These are phyloP conservation scores for Microcebus ravelobensis DNA, from an alignment of 2,113 vertebrate species.

Conservation along the genomic window DNA sequence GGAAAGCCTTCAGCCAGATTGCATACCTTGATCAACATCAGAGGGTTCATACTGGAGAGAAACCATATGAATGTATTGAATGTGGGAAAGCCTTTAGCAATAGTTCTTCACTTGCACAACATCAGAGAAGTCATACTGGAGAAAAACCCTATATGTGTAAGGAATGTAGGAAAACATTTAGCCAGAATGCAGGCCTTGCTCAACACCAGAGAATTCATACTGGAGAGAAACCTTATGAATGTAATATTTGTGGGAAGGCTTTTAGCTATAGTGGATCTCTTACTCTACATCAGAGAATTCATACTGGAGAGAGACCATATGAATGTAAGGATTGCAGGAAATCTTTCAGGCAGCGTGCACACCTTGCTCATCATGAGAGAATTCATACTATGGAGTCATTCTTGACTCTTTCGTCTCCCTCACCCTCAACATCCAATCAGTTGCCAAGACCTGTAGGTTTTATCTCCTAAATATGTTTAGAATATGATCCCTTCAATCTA, in stretches of 20 bases:
- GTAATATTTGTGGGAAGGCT: constrained; percentile 75
- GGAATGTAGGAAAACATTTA: constrained; percentile 81
- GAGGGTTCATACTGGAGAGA: constrained; percentile 79
- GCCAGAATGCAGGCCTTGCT: constrained; percentile 79
- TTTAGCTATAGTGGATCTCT: constrained; percentile 79
- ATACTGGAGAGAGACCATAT: constrained; percentile 75
- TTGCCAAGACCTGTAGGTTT: constrained; percentile 55
- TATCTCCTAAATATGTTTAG: constrained; percentile 57
- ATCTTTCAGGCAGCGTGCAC: constrained; percentile 76
- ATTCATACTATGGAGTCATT: constrained; percentile 77
- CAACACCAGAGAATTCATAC: constrained; percentile 80
- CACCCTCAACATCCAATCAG: constrained; percentile 32
- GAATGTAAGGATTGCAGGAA: constrained; percentile 78
- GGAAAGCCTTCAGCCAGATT: constrained; percentile 79
- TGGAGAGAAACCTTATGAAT: constrained; percentile 78
- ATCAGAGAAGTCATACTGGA: constrained; percentile 76
- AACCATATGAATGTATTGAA: constrained; percentile 77
- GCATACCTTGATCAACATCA: constrained; percentile 81
- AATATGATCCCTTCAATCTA: background rate
- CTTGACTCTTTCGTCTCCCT: constrained; percentile 40
- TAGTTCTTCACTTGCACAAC: constrained; percentile 81
- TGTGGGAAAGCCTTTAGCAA: constrained; percentile 83
- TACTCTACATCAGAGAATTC: constrained; percentile 77
- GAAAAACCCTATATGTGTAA: constrained; percentile 78
- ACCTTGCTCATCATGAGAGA: constrained; percentile 77